phyloP scores from a whole-genome alignment of 92 coral and sea anemone genomes.

The Zoanthus gigantus region DNA sequence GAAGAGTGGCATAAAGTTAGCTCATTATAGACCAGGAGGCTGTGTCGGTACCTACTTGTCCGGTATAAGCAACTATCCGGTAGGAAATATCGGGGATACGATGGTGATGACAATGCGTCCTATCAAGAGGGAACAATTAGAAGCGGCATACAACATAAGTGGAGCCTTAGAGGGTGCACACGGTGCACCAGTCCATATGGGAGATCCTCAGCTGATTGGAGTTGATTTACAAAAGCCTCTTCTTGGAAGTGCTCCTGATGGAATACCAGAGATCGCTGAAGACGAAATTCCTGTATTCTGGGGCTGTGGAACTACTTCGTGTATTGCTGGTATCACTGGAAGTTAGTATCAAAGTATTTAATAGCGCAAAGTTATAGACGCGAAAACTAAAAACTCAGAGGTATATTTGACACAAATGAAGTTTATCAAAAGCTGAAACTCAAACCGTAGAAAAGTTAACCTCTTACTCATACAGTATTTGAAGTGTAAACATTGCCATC shows the following conservation, averaged over 20 bases:
- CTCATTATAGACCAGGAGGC: background rate
- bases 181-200: conserved; percentile 36
- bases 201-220: conserved; percentile 30
- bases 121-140: conserved; percentile 15
- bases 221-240: background rate
- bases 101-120: conserved; percentile 24
- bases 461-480: no score
- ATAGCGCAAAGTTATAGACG: no score
- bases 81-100: conserved; percentile 5
- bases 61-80: conserved; percentile 7
- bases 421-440: no score
- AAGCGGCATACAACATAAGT: background rate
- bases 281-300: conserved; percentile 27
- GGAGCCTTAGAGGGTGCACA: conserved; percentile 21
- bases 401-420: no score
- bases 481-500: no score
- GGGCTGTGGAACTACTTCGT: conserved; percentile 21
- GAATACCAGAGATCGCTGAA: background rate
- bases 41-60: background rate
- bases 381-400: no score
- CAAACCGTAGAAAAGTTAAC: no score
- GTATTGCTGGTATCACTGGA: conserved; percentile 22
- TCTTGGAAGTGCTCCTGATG: background rate
- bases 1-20: conserved; percentile 4
- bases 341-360: conserved; percentile 1